A percentile compares a stretch with the other conserved stretches of the same genome.
Evolutionary conservation across 2,113 vertebrate species (phyloP).

Genomic region (Elachura formosa): DNA sequence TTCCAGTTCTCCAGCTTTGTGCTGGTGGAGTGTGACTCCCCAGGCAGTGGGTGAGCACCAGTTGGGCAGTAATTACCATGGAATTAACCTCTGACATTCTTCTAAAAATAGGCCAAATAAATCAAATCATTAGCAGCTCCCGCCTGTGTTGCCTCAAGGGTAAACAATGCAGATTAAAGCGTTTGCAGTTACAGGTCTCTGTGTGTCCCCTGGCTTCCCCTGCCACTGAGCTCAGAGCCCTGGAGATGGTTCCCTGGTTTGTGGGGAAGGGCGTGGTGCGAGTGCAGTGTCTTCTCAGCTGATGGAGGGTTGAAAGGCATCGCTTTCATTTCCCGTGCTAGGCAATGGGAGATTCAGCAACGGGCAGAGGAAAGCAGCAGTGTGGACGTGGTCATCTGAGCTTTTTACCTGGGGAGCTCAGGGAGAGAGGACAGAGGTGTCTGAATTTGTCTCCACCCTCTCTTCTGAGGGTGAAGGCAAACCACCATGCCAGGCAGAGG

Average conservation of each 20-base stretch:
- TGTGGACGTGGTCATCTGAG: background rate
- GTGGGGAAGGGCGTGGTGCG: background rate
- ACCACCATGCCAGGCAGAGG: too few species aligned
- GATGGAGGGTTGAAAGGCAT: background rate
- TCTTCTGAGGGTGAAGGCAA: background rate
- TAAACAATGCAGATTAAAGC: constrained; percentile 6
- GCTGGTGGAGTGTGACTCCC: background rate
- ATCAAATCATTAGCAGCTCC: constrained; percentile 68
- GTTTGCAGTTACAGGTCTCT: background rate
- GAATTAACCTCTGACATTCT: constrained; percentile 75
- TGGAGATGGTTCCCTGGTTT: background rate
- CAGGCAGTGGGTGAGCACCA: constrained; percentile 21
- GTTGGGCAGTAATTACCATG: constrained; percentile 55
- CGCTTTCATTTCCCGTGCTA: too few species aligned
- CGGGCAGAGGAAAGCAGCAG: background rate
- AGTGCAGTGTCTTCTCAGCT: background rate
- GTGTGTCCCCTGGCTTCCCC: background rate
- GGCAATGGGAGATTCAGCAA: accelerated
- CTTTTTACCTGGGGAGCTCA: background rate
- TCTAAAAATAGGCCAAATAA: constrained; percentile 72
- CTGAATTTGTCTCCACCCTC: background rate
- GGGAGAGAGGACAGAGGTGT: background rate
- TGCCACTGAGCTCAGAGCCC: background rate
- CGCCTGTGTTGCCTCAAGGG: constrained; percentile 16
- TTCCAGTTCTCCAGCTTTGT: background rate